Percentiles rank a stretch among this genome's conserved stretches.
These are phyloP conservation scores for Lateolabrax maculatus DNA, from an alignment of 2,797 vertebrate species.

Conservation along the genomic window DNA sequence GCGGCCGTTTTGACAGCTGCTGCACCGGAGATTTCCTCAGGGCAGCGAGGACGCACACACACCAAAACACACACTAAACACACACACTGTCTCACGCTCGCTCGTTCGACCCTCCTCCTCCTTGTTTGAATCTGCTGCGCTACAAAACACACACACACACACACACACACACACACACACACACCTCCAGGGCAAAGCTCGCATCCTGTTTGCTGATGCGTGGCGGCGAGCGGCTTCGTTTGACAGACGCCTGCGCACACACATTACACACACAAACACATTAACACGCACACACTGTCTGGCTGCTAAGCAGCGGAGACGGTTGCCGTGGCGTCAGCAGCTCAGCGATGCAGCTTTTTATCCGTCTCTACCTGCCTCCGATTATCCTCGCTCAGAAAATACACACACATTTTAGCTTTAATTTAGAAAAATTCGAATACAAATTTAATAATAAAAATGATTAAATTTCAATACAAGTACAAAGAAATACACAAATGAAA, in stretches of 20 bases:
- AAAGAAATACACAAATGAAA: neutral
- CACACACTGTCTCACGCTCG: slow-evolving; percentile 10
- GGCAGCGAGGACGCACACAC: slow-evolving; percentile 67
- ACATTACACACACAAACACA: slow-evolving; percentile 35
- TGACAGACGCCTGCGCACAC: slow-evolving; percentile 70
- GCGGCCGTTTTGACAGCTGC: slow-evolving; percentile 81
- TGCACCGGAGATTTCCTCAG: slow-evolving; percentile 77
- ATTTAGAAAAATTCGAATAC: neutral
- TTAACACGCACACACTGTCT: slow-evolving; percentile 56
- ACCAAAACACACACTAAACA: slow-evolving; percentile 11
- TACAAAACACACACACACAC: slow-evolving; percentile 45
- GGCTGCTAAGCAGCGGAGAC: slow-evolving; percentile 62
- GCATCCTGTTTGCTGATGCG: slow-evolving; percentile 80
- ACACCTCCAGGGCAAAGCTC: slow-evolving; percentile 64
- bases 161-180: slow-evolving; percentile 37
- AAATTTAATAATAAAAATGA: neutral
- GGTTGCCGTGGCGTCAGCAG: slow-evolving; percentile 63
- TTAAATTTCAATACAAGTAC: neutral
- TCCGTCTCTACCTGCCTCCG: slow-evolving; percentile 13
- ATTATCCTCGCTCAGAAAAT: neutral
- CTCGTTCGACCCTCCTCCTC: slow-evolving; percentile 46
- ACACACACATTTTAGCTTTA: neutral
- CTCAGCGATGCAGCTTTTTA: slow-evolving; percentile 32
- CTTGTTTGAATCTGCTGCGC: slow-evolving; percentile 53
- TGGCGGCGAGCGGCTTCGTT: slow-evolving; percentile 68